Evolutionary conservation across 2,797 vertebrate genomes (phyloP).

Genomic region (Mus minutoides): DNA sequence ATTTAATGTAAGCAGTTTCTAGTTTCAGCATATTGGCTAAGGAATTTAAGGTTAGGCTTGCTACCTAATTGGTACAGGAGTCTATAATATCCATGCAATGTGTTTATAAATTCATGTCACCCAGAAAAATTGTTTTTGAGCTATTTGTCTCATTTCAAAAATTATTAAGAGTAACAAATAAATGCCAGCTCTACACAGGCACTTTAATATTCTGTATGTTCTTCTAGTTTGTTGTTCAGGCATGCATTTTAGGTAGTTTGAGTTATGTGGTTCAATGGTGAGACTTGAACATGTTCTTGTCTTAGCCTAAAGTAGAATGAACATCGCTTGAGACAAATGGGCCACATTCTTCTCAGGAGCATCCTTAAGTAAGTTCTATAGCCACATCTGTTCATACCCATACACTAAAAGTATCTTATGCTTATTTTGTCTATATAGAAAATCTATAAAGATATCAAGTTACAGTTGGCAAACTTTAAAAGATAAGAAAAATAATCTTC

Average conservation of each 20-base stretch:
- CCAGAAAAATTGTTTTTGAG: background rate
- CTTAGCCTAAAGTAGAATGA: background rate
- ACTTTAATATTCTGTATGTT: background rate
- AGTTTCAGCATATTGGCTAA: conserved; percentile 15
- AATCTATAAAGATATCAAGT: background rate
- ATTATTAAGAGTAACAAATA: background rate
- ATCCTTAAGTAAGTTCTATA: background rate
- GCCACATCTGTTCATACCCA: background rate
- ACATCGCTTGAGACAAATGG: background rate
- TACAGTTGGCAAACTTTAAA: conserved; percentile 20
- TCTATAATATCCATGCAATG: background rate
- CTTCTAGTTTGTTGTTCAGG: background rate
- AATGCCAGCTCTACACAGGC: background rate
- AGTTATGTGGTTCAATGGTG: background rate
- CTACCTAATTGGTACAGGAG: background rate
- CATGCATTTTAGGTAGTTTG: background rate
- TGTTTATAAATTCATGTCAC: conserved; percentile 5
- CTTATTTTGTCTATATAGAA: conserved; percentile 13
- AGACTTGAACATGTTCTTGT: background rate
- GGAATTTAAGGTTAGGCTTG: background rate
- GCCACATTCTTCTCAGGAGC: background rate
- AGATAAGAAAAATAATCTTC: background rate
- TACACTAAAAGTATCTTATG: background rate
- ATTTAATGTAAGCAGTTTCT: conserved; percentile 28
- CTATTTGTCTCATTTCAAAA: conserved; percentile 4